Evolutionary conservation across 1,140 invertebrate genomes (phyloP), one percentile per base, ranked within the genome.

Genomic region (Plutomurus gul): DNA sequence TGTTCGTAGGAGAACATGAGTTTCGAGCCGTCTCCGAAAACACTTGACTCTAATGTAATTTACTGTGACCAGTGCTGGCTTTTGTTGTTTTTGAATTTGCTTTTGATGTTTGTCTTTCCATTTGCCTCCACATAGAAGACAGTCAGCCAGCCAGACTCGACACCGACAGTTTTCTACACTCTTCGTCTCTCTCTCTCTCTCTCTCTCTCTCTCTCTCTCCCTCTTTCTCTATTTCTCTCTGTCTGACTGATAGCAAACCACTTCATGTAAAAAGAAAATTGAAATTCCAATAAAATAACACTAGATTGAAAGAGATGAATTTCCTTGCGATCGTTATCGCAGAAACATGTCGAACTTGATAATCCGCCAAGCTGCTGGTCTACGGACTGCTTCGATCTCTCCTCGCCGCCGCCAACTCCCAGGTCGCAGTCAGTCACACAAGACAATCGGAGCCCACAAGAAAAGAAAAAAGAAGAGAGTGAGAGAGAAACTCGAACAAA

Each of bases 201-300:
- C n/a, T n/a, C n/a, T n/a, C n/a, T n/a, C n/a, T 36, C 37, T 40
- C 71, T 20, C 36, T 33, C 33, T 27, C 72, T 46, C 13, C 72
- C 22, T 74, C 7, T 18, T 46, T 11, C 18, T n/a, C n/a, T n/a
- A n/a, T n/a, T n/a, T 76, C 37, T 76, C 56, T 75, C 18, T n/a
- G 73, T 43, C n/a, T 75, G 40, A 7, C 30, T 25, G 39, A 39
- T 51, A 39, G 40, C 36, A n/a, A n/a, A 60, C 20, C 39, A 51
- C 36, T 76, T 76, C 75, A 76, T 76, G 60, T 25, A 25, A 25
- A 27, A 49, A 73, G 33, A 46, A 75, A 78, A 79, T 79, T 75
- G 72, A 79, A 75, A 79, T 79, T 79, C 78, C 78, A 79, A 75
- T 79, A 79, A 79, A 74, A 79, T 65, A 65, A 74, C 73, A 75